Base-by-base conservation (phyloP, 2,888 invertebrate genomes). In the Adineta ricciae region DNA sequence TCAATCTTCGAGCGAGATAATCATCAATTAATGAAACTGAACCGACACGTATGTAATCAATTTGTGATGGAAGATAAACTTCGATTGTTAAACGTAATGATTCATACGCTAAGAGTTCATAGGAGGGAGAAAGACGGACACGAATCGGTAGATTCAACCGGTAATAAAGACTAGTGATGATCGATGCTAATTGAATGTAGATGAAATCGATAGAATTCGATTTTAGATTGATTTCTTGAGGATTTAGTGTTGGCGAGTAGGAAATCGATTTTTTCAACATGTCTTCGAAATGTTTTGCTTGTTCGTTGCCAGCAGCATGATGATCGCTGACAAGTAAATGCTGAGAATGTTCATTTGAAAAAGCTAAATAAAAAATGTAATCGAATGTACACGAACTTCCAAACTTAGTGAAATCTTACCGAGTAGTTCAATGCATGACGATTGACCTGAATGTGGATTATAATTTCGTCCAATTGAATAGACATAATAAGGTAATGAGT, bases 1-100 rank as follows among this genome's bases (percentile, higher is more conserved):
- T 64, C 7, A 64, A 32, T 36, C 64, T 64, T 32, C 64, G 64
- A 5, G 64, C 32, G 19, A 64, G 64, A 64, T 64, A 64, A 64
- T 64, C 64, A 14, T 64, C 64, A 64, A 64, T 64, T 24, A 64
- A 64, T 64, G 64, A 64, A 32, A 64, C 64, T 32, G 64, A 64
- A 32, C 64, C 64, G 32, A 64, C 64, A 32, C 64, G 64, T 64
- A 64, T 32, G 32, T 64, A 64, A 64, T 64, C 64, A 27, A 64
- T 64, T 64, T 64, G 64, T 36, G 64, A 64, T 36, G 64, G 64
- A 32, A 64, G 64, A 64, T 64, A 64, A 64, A 64, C 64, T 64
- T 64, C 64, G 19, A 64, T 64, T 1, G 64, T 64, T 64, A 64
- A 64, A 32, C 64, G 64, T 64, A 64, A 64, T 64, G 64, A 64